Evolutionary conservation across 2,888 invertebrate species (phyloP), one percentile per base, ranked within the genome.

Genomic region (Baccha elongata): DNA sequence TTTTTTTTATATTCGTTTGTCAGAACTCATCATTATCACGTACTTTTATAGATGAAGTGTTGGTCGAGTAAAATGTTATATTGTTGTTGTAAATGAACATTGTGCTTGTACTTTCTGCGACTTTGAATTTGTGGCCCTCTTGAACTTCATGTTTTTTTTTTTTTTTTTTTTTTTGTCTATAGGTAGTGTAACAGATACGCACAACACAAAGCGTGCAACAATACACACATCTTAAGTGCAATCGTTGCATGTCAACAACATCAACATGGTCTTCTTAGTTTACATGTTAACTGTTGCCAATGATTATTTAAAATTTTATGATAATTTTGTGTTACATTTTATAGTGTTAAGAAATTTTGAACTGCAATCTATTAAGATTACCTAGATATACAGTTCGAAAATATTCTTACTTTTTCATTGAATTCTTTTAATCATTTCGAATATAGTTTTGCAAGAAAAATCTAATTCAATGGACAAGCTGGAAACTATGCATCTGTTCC

Each of bases 1-100:
- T 58, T 4, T 23, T 26, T 50, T 48, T 26, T 68, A 46, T 73
- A 26, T 60, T 32, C n/a, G 81, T 76, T 83, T 83, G 83, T 83
- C 83, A 83, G 78, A 50, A 83, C 68, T 83, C 78, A 73, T 83
- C 83, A 78, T 67, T 67, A 67, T 83, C 83, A 83, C 83, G 83
- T 83, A 74, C n/a, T 1, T 2, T 3, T 21, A 13, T 13, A 48
- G 48, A 23, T 48, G 26, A 48, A 13, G 23, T 13, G 48, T 19
- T 40, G 55, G 69, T 23, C 64, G 44, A 23, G 19, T 60, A 71
- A 10, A 48, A 48, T 37, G 65, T 53, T 17, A 46, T 21, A 32
- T 40, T 13, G 19, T 37, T 32, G 29, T 32, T 32, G 29, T 4
- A 75, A 68, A 69, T 76, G 65, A 65, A 50, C 65, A 64, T 72